Evolutionary conservation across 2,888 invertebrate genomes (phyloP), one percentile per base, ranked within the genome.

Genomic region (Allolobophora icterica): DNA sequence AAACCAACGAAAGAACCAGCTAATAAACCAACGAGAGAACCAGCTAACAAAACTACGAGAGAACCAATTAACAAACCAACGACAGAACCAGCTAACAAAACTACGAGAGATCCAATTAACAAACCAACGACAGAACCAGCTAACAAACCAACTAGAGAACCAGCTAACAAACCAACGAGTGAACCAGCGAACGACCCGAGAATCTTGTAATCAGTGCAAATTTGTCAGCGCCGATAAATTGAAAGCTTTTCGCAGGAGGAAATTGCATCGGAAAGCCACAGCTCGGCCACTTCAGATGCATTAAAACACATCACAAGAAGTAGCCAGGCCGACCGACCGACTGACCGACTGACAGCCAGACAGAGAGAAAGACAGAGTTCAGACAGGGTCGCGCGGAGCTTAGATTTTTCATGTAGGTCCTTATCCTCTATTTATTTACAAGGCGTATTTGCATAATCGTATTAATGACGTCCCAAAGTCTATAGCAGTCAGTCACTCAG

Each of bases 251-350:
- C 15, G 38, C 35, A 34, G 30, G 24, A 87, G 87, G 87, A 87
- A 87, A 87, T 87, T 87, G 87, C 87, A 87, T 38, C 34, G 21
- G 87, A 87, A 87, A 87, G 84, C 87, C 87, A 35, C 19, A 87
- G 38, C 35, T 3, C 19, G 5, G 35, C 2, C 30, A 6, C 19
- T 35, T 35, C 87, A 87, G 21, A n/a, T 34, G 87, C 21, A 24
- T 35, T 38, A 87, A 19, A 34, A 35, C 24, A 87, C 87, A 87
- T 15, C 15, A 33, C 84, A 84, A 35, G 84, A 84, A 17, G n/a
- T 35, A 87, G 87, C 8, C 87, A 87, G 87, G 35, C 87, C 13
- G 87, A 35, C 34, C 13, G 35, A 38, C 34, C 1, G 34, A 87
- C 87, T 35, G 87, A 87, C 87, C 5, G 38, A 35, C 15, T 24